These are phyloP conservation scores for Luscinia megarhynchos DNA, from an alignment of 2,797 vertebrate genomes.

Conservation along the genomic window DNA sequence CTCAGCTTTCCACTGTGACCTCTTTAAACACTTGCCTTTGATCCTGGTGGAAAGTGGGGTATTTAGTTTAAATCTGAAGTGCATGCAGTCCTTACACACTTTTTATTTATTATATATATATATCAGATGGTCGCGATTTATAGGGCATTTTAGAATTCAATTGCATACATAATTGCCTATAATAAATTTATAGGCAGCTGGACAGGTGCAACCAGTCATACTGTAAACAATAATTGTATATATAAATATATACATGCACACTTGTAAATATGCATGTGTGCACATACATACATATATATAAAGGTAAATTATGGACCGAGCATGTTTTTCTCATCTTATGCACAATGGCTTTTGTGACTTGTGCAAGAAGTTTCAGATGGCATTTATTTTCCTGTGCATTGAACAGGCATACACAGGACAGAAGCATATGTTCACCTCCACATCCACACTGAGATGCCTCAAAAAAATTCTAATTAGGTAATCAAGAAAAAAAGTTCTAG, in stretches of 20 bases:
- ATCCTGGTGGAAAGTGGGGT: neutral
- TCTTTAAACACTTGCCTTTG: neutral
- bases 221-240: slow-evolving; percentile 63
- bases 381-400: neutral
- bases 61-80: neutral
- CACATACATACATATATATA: neutral
- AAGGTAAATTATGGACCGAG: neutral
- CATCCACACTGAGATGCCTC: neutral
- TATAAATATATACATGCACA: slow-evolving; percentile 50
- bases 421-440: neutral
- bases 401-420: neutral
- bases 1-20: neutral
- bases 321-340: slow-evolving; percentile 29
- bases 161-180: slow-evolving; percentile 69
- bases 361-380: neutral
- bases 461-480: slow-evolving; percentile 1
- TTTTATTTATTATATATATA: slow-evolving; percentile 47
- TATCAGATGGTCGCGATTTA: slow-evolving; percentile 58
- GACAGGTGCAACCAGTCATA: slow-evolving; percentile 56
- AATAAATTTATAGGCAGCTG: slow-evolving; percentile 71
- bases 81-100: neutral
- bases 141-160: slow-evolving; percentile 64
- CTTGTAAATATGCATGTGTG: slow-evolving; percentile 60
- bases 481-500: slow-evolving; percentile 11
- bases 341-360: neutral